A percentile compares a stretch with the other conserved stretches of the same genome.
phyloP scores from a whole-genome alignment of 2,797 vertebrate species.

The Hozukius guyotensis region DNA sequence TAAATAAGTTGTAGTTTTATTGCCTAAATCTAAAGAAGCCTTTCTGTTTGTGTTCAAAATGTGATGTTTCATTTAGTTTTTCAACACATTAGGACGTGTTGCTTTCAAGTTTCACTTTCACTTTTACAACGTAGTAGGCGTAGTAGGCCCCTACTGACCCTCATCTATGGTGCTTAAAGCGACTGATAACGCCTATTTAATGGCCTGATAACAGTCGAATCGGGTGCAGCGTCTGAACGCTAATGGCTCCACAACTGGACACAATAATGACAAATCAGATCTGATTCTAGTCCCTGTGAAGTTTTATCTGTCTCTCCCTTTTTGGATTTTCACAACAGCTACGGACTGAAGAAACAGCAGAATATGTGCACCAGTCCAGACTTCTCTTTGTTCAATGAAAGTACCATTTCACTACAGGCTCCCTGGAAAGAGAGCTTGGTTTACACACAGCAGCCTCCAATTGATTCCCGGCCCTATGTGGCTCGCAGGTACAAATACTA shows the following conservation, averaged over 20 bases:
- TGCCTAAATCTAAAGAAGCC: too few relatives aligned
- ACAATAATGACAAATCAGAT: neutral
- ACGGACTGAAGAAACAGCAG: neutral
- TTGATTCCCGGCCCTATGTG: slow-evolving; percentile 1
- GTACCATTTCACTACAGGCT: neutral
- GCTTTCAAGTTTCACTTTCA: too few relatives aligned
- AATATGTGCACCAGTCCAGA: neutral
- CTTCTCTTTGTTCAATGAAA: neutral
- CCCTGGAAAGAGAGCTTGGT: neutral
- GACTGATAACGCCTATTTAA: too few relatives aligned
- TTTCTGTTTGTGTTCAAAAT: too few relatives aligned
- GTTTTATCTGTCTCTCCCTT: neutral
- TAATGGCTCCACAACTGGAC: neutral
- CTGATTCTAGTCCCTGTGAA: neutral
- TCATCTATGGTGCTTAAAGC: too few relatives aligned
- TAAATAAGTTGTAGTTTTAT: too few relatives aligned
- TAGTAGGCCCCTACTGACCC: too few relatives aligned
- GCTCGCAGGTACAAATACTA: neutral
- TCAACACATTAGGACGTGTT: too few relatives aligned
- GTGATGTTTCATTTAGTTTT: too few relatives aligned
- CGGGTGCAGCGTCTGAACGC: neutral
- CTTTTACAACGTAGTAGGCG: too few relatives aligned
- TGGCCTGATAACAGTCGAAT: too few relatives aligned
- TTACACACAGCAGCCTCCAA: slow-evolving; percentile 3
- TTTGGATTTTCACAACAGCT: neutral